Percentiles rank a stretch among this genome's conserved stretches.
These are phyloP conservation scores for Tetraodon nigroviridis DNA, from an alignment of 2,113 vertebrate genomes.

Conservation along the genomic window DNA sequence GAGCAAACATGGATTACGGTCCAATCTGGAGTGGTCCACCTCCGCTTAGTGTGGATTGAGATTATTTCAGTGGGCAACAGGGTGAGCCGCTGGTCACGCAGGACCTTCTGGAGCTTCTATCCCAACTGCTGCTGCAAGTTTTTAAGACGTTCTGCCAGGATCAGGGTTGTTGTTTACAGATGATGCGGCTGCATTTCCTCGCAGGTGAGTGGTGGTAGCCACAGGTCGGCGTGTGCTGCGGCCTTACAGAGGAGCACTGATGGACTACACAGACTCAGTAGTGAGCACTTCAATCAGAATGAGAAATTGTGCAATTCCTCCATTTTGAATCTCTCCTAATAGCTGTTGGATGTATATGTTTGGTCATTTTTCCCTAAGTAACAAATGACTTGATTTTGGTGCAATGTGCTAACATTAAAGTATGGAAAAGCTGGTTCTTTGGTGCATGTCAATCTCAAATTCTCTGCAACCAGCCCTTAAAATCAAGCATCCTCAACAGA, in stretches of 20 bases:
- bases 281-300: neutral
- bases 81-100: constrained; percentile 11
- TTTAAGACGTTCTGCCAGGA: constrained; percentile 9
- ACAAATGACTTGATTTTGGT: too few species aligned
- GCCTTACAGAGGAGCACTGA: neutral
- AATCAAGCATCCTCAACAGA: too few species aligned
- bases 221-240: neutral
- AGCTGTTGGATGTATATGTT: too few species aligned
- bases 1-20: constrained; percentile 6
- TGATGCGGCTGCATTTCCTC: neutral
- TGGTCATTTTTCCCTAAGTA: too few species aligned
- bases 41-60: constrained; percentile 1
- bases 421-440: too few species aligned
- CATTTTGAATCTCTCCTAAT: too few species aligned
- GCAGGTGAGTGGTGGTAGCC: neutral
- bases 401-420: too few species aligned
- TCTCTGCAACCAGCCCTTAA: too few species aligned
- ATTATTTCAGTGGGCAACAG: neutral
- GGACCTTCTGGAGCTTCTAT: neutral
- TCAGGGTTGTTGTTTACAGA: constrained; percentile 7
- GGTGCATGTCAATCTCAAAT: too few species aligned
- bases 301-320: too few species aligned
- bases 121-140: constrained; percentile 2
- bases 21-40: neutral
- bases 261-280: neutral